These are phyloP conservation scores for Melanostoma scalare DNA, from an alignment of 2,888 invertebrate genomes.

Conservation along the genomic window DNA sequence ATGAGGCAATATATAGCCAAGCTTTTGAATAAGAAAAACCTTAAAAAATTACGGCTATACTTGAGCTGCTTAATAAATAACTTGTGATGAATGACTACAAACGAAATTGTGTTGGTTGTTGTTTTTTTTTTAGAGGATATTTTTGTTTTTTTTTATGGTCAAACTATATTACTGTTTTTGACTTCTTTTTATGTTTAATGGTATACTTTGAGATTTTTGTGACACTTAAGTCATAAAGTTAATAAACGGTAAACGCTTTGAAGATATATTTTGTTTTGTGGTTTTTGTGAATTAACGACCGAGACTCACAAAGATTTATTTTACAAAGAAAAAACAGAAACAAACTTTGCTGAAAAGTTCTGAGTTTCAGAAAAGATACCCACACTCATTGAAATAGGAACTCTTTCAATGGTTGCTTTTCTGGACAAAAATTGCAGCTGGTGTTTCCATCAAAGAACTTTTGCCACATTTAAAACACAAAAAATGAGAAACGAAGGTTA, in stretches of 20 bases:
- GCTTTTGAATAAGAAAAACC: neutral
- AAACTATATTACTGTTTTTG: no score
- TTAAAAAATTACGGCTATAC: neutral
- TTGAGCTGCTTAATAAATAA: constrained; percentile 10
- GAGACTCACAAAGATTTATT: constrained; percentile 26
- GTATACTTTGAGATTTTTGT: constrained; percentile 14
- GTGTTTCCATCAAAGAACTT: no score
- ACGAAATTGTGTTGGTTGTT: neutral
- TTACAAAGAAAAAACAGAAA: neutral
- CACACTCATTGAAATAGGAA: no score
- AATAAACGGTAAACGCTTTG: constrained; percentile 18
- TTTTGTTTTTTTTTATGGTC: neutral
- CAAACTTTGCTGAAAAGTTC: no score
- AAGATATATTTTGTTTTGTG: constrained; percentile 28
- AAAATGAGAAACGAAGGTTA: no score
- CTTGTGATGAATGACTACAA: constrained; percentile 20
- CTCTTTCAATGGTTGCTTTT: no score
- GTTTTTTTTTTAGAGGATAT: constrained; percentile 23
- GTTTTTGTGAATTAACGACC: constrained; percentile 23
- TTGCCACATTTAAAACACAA: no score
- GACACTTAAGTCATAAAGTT: constrained; percentile 22
- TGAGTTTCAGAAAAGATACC: no score
- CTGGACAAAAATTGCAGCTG: no score
- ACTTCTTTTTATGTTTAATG: no score
- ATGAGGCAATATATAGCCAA: neutral